Evolutionary conservation across 2,888 invertebrate species (phyloP).

Genomic region (Smittia aterrima): DNA sequence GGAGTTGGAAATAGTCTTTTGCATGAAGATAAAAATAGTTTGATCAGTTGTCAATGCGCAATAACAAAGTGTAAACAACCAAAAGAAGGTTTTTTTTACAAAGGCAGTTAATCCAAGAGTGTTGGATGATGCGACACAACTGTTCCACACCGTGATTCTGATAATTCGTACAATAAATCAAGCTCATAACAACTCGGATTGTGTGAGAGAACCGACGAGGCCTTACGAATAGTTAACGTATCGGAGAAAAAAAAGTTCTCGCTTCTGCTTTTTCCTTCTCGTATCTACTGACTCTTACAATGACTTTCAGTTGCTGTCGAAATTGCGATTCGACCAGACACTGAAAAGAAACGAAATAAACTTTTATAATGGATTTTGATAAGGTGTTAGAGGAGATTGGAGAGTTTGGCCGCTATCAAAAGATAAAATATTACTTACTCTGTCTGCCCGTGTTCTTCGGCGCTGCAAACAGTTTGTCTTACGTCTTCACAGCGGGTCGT

Average conservation of each 20-base stretch:
- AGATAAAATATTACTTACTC: constrained; percentile 58
- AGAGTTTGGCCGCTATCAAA: constrained; percentile 61
- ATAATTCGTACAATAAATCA: background rate
- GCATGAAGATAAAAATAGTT: too few species aligned
- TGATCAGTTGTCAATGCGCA: too few species aligned
- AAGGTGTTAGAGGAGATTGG: constrained; percentile 61
- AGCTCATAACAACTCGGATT: background rate
- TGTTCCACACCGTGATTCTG: background rate
- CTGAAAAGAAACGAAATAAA: background rate
- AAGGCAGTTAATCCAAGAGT: too few species aligned
- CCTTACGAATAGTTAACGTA: background rate
- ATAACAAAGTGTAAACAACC: too few species aligned
- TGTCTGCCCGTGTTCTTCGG: constrained; percentile 62
- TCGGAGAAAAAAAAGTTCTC: background rate
- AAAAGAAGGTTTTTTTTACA: too few species aligned
- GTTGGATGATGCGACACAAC: too few species aligned
- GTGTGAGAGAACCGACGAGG: background rate
- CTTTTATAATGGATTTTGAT: constrained; percentile 59
- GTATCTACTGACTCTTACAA: background rate
- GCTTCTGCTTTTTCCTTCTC: background rate
- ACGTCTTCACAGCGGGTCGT: constrained; percentile 62
- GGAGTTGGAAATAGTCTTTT: too few species aligned
- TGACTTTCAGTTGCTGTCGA: background rate
- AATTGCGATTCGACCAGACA: background rate
- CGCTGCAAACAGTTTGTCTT: constrained; percentile 61